Conservation (phyloP, 2,113 vertebrate genomes). For the Mirounga angustirostris region DNA sequence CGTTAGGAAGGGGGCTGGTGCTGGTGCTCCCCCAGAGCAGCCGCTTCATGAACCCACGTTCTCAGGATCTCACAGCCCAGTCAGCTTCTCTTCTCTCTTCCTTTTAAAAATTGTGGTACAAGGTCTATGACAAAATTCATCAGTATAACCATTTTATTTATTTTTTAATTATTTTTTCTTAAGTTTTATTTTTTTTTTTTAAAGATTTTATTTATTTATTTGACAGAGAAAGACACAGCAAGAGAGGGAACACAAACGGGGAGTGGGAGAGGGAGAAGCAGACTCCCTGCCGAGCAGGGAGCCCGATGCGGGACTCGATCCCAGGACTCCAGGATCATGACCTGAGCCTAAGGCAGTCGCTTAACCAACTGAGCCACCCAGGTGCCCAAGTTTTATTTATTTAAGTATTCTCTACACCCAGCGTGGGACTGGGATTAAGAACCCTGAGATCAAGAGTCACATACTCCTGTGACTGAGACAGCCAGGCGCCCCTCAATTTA, state of each 20-base stretch:
- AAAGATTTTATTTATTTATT: no score
- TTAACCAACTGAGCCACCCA: no score
- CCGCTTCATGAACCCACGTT: fast-evolving
- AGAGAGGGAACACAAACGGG: no score
- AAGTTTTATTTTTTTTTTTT: neutral
- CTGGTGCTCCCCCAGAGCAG: fast-evolving
- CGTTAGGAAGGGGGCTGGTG: no score
- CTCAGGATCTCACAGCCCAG: neutral
- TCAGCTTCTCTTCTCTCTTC: neutral
- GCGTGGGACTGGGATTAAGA: neutral
- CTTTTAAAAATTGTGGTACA: neutral
- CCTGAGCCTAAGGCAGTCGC: no score
- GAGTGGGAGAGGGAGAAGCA: no score
- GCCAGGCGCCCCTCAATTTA: neutral
- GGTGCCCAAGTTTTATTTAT: neutral
- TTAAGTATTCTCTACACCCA: neutral
- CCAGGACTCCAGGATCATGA: no score
- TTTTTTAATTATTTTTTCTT: neutral
- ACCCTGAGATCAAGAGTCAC: neutral
- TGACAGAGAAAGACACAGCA: no score
- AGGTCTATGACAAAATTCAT: neutral
- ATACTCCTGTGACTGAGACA: neutral
- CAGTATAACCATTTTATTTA: neutral
- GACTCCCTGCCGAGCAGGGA: no score
- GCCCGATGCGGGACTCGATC: no score